A percentile compares a stretch with the other conserved stretches of the same genome.
phyloP scores from a whole-genome alignment of 2,888 invertebrate species.

The Ochropleura leucogaster region DNA sequence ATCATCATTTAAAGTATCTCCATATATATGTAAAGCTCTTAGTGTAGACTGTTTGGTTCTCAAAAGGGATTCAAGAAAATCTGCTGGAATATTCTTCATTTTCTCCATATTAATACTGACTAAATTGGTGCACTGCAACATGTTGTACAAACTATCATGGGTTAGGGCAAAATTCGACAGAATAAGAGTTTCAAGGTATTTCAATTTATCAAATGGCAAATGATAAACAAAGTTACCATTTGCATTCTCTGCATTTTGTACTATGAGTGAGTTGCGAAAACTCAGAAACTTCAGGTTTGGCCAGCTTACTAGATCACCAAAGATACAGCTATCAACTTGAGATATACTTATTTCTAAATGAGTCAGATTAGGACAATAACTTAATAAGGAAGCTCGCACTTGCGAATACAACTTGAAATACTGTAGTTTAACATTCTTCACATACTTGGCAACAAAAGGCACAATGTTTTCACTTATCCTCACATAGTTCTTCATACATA shows the following conservation, averaged over 20 bases:
- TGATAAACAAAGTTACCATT: constrained; percentile 89
- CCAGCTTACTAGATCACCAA: constrained; percentile 88
- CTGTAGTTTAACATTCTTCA: constrained; percentile 89
- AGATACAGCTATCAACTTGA: constrained; percentile 89
- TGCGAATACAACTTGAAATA: constrained; percentile 90
- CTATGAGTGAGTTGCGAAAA: constrained; percentile 88
- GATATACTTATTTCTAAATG: constrained; percentile 90
- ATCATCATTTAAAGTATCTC: constrained; percentile 88
- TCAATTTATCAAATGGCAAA: constrained; percentile 87
- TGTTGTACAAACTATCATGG: constrained; percentile 85
- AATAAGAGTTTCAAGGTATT: constrained; percentile 84
- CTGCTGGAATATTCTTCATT: constrained; percentile 89
- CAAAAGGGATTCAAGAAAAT: constrained; percentile 86
- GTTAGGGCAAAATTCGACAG: constrained; percentile 89
- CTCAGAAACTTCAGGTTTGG: constrained; percentile 88
- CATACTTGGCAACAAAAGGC: constrained; percentile 88
- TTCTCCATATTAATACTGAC: constrained; percentile 89
- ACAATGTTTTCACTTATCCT: constrained; percentile 88
- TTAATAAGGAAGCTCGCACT: constrained; percentile 87
- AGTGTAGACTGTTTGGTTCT: constrained; percentile 83
- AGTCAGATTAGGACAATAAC: constrained; percentile 88
- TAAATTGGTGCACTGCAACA: constrained; percentile 87
- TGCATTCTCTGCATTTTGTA: constrained; percentile 84
- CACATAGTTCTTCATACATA: constrained; percentile 90
- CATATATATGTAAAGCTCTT: constrained; percentile 87